Base-by-base conservation (phyloP, 2,113 vertebrate genomes). In the Heterotilapia buettikoferi region DNA sequence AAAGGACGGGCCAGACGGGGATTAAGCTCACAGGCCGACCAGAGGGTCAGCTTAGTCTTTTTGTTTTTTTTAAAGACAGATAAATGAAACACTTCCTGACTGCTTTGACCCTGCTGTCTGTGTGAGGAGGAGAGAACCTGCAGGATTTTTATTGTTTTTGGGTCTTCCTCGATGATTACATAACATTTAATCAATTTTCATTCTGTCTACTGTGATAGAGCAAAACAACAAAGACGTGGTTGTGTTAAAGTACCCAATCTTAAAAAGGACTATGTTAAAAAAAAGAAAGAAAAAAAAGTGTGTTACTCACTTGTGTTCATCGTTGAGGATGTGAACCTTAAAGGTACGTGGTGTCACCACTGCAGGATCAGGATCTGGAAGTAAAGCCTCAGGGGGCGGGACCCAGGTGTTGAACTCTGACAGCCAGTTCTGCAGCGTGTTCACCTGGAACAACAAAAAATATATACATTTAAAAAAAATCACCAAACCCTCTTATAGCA, bases 401-500 rank as follows among this genome's bases (percentile, higher is more conserved):
- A 98, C 96, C 98, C 98, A 99, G 88, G 96, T 96, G 94, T 99
- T 99, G 95, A 99, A 99, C 92, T 99, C 98, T 38, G 98, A 97
- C 90, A 99, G 93, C 98, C 98, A 99, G 92, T 99, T 99, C 83
- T 99, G 98, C 91, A 99, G 95, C 0, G 98, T 99, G 94, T 99
- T 99, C 89, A 99, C 98, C 98, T 99, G 91, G 18, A 21, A 61
- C 4, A 24, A 84, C 0, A 66, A 38, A 12, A 66, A 66, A 66
- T 21, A 66, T 13, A 38, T 66, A 21, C 3, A 38, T 66, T 21
- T 21, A 38, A 0, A 1, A 38, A 54, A 66, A 81, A 83, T 5
- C 7, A 13, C 56, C 8, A 81, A 26, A 33, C 13, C 5, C 2
- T 78, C 12, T 57, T 29, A 8, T 45, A 13, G 47, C 2, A 45